Conservation (phyloP, 2,888 invertebrate genomes). For the Mycogona germanica region DNA sequence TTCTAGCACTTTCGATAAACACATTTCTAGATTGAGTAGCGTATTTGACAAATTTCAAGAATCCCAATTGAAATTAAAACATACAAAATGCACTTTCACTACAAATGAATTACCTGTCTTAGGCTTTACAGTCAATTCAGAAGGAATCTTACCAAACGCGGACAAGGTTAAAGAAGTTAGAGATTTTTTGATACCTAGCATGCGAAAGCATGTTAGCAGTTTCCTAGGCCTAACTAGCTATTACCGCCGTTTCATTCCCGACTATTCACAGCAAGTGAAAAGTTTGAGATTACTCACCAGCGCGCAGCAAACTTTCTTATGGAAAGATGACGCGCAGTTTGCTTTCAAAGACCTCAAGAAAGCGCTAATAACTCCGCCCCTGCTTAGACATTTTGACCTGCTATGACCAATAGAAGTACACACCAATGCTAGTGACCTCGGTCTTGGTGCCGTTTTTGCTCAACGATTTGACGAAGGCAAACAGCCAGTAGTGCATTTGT, state of each 20-base stretch:
- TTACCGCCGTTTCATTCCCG: constrained; percentile 2
- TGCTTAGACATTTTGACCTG: not conserved
- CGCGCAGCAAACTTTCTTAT: not conserved
- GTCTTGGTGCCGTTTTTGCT: not conserved
- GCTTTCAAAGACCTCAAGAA: not conserved
- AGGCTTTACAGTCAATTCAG: not conserved
- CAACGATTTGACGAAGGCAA: not conserved
- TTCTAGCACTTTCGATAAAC: too few species aligned
- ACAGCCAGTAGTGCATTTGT: not conserved
- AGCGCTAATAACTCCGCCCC: not conserved
- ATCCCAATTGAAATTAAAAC: too few species aligned
- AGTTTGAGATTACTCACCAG: not conserved
- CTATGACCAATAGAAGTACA: not conserved
- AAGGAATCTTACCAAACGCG: not conserved
- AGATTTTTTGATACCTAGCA: not conserved
- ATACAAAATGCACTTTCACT: not conserved
- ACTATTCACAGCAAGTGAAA: not conserved
- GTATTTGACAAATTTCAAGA: too few species aligned
- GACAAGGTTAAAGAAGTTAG: constrained; percentile 2
- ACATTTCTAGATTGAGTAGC: too few species aligned
- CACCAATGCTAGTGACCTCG: constrained; percentile 9
- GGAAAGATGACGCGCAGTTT: not conserved
- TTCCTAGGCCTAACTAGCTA: constrained; percentile 6
- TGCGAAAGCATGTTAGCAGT: not conserved
- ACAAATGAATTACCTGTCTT: not conserved